Evolutionary conservation across 2,888 invertebrate genomes (phyloP), one percentile per base, ranked within the genome.

Genomic region (Tetheella fluctuosa): DNA sequence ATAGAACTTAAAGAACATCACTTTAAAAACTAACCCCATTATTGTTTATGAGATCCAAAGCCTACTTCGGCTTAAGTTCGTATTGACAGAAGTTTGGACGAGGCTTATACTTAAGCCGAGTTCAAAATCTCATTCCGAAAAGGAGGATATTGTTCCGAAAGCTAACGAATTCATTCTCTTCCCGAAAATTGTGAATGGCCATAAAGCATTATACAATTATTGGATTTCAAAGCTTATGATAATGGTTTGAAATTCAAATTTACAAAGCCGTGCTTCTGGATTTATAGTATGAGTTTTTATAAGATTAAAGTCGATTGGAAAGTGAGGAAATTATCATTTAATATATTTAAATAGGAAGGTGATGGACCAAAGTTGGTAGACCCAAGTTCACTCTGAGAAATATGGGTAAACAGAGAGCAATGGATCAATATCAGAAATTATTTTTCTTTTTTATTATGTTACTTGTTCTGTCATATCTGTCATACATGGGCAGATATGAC

Each of bases 121-220:
- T 39, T 42, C n/a, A 28, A 57, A 57, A 25, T 57, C 34, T 57
- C 42, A 48, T 57, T 48, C 28, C 53, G 25, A 59, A 54, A 59
- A 34, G 20, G 23, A 58, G 54, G 53, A 53, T 23, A 39, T 37
- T 48, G 53, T 37, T 59, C 15, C 37, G 15, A 17, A 17, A 42
- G 17, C 42, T 17, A 42, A 42, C 42, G 42, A 7, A 42, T 42
- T 17, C 42, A 42, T 17, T 42, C 42, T 17, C 42, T 42, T 17
- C 6, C 15, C 15, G 7, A 17, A 17, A 42, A 42, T 42, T 17
- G 17, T 4, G 42, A 42, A 15, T 37, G 4, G 42, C 6, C 42
- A 42, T 42, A 42, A n/a, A 6, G 7, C 15, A 15, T 37, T 13
- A 37, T 37, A 2, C 1, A 37, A 1, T 37, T 15, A 37, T 3